Evolutionary conservation across 2,797 vertebrate species (phyloP), one percentile per base, ranked within the genome.

Genomic region (Lepilemur septentrionalis): DNA sequence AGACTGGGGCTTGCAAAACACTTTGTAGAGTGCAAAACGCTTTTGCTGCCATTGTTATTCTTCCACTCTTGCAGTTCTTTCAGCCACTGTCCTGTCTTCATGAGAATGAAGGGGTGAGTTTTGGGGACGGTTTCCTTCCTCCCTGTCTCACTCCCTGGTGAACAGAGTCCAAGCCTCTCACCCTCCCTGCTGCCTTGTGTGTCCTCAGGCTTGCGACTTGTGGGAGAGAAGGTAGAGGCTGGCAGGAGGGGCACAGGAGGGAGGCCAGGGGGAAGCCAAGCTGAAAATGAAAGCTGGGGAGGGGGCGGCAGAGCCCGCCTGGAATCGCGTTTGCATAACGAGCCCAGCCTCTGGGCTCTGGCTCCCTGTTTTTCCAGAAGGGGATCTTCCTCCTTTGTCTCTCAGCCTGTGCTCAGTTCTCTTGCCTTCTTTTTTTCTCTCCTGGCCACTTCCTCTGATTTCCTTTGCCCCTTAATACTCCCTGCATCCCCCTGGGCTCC

Each of bases 221-320:
- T 28, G 23, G 50, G 59, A 4, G 83, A 73, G 81, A 76, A 87
- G 55, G 92, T 88, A 35, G 90, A 80, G 78, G 85, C 85, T 88
- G 90, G 91, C 89, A 50, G 84, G 84, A 92, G 35, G 81, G 79
- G 70, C 61, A 0, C 55, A 25, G 46, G 86, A 59, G 73, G 70
- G 86, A 76, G 82, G 78, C 67, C 30, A 25, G 73, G 20, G 73
- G 82, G 91, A 93, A 97, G 83, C 69, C 89, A 63, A 84, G 95
- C 94, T 95, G 95, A 95, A 94, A 93, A 92, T 87, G 92, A 93
- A 82, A 81, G 83, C 50, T 2, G 30, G 73, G 73, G 73, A 76
- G 50, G n/a, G 82, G 70, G 76, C 81, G 7, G 23, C 0, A 0
- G 32, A 32, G 65, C 35, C 8, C 0, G 50, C 57, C 61, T 4